Evolutionary conservation across 1,140 invertebrate genomes (phyloP), one percentile per base, ranked within the genome.

Genomic region (Philopotamus ludificatus): DNA sequence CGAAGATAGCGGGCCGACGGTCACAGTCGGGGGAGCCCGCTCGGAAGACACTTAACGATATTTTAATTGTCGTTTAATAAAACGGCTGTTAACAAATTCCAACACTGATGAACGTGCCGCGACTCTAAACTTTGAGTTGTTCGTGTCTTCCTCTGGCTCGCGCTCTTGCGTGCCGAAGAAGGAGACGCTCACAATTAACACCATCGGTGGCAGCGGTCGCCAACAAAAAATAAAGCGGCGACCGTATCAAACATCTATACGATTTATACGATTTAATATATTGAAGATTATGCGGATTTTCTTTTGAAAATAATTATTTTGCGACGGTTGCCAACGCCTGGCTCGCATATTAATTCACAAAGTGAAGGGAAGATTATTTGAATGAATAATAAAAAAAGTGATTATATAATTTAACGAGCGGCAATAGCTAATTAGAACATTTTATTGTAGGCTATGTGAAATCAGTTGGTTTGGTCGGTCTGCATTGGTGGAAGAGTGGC

Each of bases 361-460:
- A 34, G 42, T 47, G 42, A 47, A 47, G 63, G 42, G 21, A 51
- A 65, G 42, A 65, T 65, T 57, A 65, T 58, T 54, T 12, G 21
- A 2, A n/a, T n/a, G n/a, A n/a, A n/a, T n/a, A n/a, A n/a, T n/a
- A n/a, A n/a, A 55, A 60, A 45, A 65, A 51, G 45, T 28, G 22
- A 41, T 59, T 58, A 63, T 67, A 67, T 57, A 45, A 62, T 58
- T 67, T 54, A 68, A 65, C 61, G 42, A 53, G 57, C 61, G 67
- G 67, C 58, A 68, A 45, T 64, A 26, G 58, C 41, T 68, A 68
- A 68, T 68, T 68, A 68, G 62, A 65, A 47, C 62, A 62, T 65
- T 68, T 68, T 65, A 68, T 68, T 68, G 63, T 68, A 61, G 20
- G n/a, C n/a, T n/a, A 26, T 64, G 62, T 64, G 66, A 59, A 68